phyloP scores from a whole-genome alignment of 2,113 vertebrate genomes.

The Trochalopteron elliotii region DNA sequence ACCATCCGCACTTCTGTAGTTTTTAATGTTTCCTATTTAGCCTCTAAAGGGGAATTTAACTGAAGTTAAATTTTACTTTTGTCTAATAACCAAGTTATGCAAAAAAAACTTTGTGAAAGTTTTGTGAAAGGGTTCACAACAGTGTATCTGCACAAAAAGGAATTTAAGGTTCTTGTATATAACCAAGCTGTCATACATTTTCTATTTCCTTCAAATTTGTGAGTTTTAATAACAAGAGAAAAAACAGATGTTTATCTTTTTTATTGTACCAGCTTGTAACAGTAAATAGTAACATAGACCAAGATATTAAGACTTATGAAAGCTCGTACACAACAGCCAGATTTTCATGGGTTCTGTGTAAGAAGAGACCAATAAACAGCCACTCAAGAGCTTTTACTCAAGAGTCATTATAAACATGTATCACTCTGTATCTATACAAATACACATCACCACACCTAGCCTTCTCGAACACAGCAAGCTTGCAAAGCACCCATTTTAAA shows the following conservation, averaged over 20 bases:
- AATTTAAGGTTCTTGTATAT: neutral
- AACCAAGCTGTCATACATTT: neutral
- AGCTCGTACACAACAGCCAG: neutral
- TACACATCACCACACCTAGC: neutral
- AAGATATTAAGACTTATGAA: neutral
- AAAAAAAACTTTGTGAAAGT: neutral
- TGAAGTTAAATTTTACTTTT: neutral
- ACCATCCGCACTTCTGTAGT: neutral
- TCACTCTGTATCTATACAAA: neutral
- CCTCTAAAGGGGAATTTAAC: neutral
- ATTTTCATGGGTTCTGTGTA: neutral
- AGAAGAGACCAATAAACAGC: neutral
- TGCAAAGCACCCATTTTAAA: neutral
- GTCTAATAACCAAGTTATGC: neutral
- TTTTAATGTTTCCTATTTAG: neutral
- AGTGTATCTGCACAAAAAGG: neutral
- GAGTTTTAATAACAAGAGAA: neutral
- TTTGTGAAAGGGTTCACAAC: neutral
- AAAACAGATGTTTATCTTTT: neutral
- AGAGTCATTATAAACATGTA: neutral
- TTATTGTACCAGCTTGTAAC: neutral
- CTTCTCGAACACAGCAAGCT: neutral
- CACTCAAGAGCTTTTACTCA: neutral
- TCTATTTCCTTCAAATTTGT: neutral
- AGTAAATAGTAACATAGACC: neutral